These are phyloP conservation scores for Cryptotis parvus DNA, from an alignment of 2,113 vertebrate genomes.

Conservation along the genomic window DNA sequence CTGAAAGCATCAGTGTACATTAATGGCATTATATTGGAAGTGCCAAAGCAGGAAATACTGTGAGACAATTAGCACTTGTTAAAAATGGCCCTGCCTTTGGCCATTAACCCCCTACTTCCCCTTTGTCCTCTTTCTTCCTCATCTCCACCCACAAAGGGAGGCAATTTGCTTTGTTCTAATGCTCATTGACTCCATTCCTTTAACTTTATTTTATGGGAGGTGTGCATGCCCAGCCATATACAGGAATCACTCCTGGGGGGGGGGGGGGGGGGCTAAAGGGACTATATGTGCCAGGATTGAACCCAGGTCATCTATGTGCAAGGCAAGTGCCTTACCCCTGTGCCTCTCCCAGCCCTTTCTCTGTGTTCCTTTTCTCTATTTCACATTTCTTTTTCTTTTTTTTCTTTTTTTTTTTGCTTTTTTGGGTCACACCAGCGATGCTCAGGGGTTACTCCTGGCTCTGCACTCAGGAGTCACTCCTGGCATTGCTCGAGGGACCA, in stretches of 20 bases:
- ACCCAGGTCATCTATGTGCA: too few relatives aligned
- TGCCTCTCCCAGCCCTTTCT: not conserved
- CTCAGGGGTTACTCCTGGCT: too few relatives aligned
- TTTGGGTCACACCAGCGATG: too few relatives aligned
- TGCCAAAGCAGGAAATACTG: not conserved
- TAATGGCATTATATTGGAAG: not conserved
- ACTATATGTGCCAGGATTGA: too few relatives aligned
- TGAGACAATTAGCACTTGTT: not conserved
- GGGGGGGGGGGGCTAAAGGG: too few relatives aligned
- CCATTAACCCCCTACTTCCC: too few relatives aligned
- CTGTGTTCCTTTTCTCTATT: not conserved
- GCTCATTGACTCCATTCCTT: not conserved
- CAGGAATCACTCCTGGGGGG: too few relatives aligned
- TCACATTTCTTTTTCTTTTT: fast-evolving
- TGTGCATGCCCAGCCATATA: too few relatives aligned
- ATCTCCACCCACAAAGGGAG: not conserved
- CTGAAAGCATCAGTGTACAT: not conserved
- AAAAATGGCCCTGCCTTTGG: not conserved
- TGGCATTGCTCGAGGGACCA: too few relatives aligned
- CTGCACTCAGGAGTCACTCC: too few relatives aligned
- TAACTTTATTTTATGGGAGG: not conserved
- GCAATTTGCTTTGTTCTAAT: not conserved
- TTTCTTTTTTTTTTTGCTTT: too few relatives aligned
- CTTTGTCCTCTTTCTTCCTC: not conserved
- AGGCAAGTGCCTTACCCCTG: too few relatives aligned